Evolutionary conservation across 2,797 vertebrate species (phyloP).

Genomic region (Taeniopygia guttata): DNA sequence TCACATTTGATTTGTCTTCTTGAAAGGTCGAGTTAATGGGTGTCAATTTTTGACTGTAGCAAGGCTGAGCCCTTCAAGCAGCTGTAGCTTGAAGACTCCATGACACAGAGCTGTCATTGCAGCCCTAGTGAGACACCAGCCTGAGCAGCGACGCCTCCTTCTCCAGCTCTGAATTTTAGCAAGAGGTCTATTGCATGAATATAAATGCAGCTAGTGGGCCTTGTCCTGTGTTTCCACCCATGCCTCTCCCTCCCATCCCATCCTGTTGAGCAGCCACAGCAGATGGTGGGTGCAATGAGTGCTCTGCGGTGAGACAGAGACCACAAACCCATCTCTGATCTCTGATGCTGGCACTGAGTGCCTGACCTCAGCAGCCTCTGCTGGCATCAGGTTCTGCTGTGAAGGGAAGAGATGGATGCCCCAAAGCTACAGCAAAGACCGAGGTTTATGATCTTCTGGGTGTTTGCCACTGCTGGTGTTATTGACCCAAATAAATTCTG

Average conservation of each 20-base stretch:
- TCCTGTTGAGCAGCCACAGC: not conserved
- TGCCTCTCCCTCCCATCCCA: not conserved
- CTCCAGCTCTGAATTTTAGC: not conserved
- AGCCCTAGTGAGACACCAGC: not conserved
- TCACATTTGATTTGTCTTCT: not conserved
- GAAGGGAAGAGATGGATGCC: not conserved
- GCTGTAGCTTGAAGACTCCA: not conserved
- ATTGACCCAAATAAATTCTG: not conserved
- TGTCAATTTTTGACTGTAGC: not conserved
- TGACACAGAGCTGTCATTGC: not conserved
- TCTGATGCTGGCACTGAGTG: not conserved
- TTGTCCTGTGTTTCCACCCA: not conserved
- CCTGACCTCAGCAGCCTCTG: not conserved
- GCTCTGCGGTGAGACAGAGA: not conserved
- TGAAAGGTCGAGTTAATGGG: not conserved
- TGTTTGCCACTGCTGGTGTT: not conserved
- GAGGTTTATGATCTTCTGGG: not conserved
- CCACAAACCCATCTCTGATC: not conserved
- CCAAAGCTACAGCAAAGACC: not conserved
- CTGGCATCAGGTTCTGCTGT: not conserved
- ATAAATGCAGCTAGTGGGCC: not conserved
- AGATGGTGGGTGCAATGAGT: accelerated
- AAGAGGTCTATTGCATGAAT: not conserved
- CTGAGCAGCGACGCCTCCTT: accelerated
- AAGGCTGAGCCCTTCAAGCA: not conserved